These are phyloP conservation scores for Emys orbicularis DNA, from an alignment of 2,797 vertebrate genomes.

Conservation along the genomic window DNA sequence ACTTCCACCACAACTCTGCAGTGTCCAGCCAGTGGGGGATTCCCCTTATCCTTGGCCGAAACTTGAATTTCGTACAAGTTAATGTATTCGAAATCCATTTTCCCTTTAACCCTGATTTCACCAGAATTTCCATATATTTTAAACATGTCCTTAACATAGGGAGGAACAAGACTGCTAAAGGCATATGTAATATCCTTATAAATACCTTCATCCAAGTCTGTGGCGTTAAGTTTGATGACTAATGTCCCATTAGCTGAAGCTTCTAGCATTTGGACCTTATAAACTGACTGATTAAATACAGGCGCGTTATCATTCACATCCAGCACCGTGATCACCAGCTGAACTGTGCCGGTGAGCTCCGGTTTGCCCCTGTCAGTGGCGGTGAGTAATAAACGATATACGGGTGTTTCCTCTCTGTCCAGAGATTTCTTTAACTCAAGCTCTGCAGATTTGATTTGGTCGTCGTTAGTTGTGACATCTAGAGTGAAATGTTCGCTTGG, in stretches of 20 bases:
- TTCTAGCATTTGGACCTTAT: constrained; percentile 77
- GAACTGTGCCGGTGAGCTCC: constrained; percentile 73
- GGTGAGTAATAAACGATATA: constrained; percentile 72
- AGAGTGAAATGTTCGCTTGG: constrained; percentile 53
- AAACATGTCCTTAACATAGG: constrained; percentile 76
- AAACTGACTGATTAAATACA: constrained; percentile 73
- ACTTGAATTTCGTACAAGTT: constrained; percentile 89
- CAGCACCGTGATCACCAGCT: not conserved
- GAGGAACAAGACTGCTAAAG: constrained; percentile 69
- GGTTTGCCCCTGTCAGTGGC: constrained; percentile 81
- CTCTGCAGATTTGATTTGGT: constrained; percentile 52
- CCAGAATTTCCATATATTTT: constrained; percentile 86
- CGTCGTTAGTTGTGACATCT: not conserved
- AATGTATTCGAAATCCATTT: constrained; percentile 90
- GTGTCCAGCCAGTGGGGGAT: constrained; percentile 86
- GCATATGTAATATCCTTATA: constrained; percentile 83
- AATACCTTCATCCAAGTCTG: constrained; percentile 83
- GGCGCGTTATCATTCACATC: not conserved
- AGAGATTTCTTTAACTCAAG: constrained; percentile 77
- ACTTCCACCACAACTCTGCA: constrained; percentile 90
- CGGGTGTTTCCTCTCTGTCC: not conserved
- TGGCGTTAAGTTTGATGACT: constrained; percentile 83
- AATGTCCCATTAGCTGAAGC: constrained; percentile 77
- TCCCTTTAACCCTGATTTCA: constrained; percentile 86
- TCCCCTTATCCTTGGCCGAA: constrained; percentile 88